Percentiles rank a stretch among this genome's conserved stretches.
Conservation (phyloP, 2,888 invertebrate genomes). For the Rhagonycha fulva region DNA sequence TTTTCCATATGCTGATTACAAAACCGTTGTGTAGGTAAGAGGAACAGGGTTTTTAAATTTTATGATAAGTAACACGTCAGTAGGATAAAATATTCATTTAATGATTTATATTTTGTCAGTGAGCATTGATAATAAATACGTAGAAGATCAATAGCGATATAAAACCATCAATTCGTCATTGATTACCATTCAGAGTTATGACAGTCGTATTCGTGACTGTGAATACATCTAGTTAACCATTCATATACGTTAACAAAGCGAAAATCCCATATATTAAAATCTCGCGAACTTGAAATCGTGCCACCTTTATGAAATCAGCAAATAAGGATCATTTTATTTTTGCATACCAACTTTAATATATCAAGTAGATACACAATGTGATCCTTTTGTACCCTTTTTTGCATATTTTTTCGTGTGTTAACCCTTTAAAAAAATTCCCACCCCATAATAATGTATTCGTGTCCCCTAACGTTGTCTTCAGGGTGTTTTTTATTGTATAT, state of each 20-base stretch:
- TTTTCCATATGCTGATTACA: background rate
- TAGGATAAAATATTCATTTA: slow-evolving; percentile 31
- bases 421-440: slow-evolving; percentile 51
- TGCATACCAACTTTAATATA: slow-evolving; percentile 46
- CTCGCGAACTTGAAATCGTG: slow-evolving; percentile 22
- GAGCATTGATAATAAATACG: slow-evolving; percentile 38
- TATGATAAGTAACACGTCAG: background rate
- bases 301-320: slow-evolving; percentile 29
- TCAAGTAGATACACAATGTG: slow-evolving; percentile 49
- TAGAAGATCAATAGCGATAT: slow-evolving; percentile 46
- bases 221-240: slow-evolving; percentile 58
- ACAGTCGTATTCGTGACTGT: slow-evolving; percentile 55
- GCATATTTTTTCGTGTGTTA: slow-evolving; percentile 49
- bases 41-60: background rate
- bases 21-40: background rate
- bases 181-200: slow-evolving; percentile 56
- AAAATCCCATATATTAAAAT: slow-evolving; percentile 53
- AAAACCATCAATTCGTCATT: slow-evolving; percentile 55
- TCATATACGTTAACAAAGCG: slow-evolving; percentile 52
- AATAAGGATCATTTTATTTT: slow-evolving; percentile 46
- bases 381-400: slow-evolving; percentile 51
- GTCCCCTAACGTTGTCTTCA: slow-evolving; percentile 55
- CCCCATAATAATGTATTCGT: slow-evolving; percentile 54
- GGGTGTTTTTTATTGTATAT: slow-evolving; percentile 55
- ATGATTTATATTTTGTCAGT: slow-evolving; percentile 42